Evolutionary conservation across 1,140 invertebrate genomes (phyloP), one percentile per base, ranked within the genome.

Genomic region (Drosophila busckii): DNA sequence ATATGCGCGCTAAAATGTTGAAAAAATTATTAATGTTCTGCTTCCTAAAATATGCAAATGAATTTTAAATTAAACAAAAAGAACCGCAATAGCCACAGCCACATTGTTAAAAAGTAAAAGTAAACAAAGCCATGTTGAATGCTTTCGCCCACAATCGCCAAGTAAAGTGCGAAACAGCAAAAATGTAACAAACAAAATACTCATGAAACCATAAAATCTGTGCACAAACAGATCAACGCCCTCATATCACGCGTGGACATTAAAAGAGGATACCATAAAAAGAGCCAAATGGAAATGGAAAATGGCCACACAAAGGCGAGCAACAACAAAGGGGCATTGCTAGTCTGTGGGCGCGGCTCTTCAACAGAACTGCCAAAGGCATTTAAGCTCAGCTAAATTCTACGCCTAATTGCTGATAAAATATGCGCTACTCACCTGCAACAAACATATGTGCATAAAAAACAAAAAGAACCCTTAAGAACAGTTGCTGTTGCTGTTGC

Each of bases 251-350:
- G 68, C 65, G 26, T 50, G 31, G 66, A 70, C 71, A 70, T 67
- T 67, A 67, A 78, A 66, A 38, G n/a, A 34, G 23, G 19, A 62
- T 35, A 31, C 59, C n/a, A 75, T 59, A 75, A 73, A 38, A 61
- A 16, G 37, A 12, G 26, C 26, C 35, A 44, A 73, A 23, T 61
- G 28, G 15, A 34, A 19, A 16, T 31, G 15, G 26, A 44, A 31
- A 34, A 26, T 9, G 19, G 17, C n/a, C 22, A 22, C 45, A 49
- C 50, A 32, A 67, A 41, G 9, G 5, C 53, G n/a, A 26, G 15
- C 54, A 37, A 46, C 16, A 28, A 25, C n/a, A 38, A 28, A 37
- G 64, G 17, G n/a, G 10, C 41, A 50, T 46, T 52, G 58, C 13
- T 42, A 34, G 29, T 8, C 23, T 44, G 49, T 49, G 46, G 50